Conservation (phyloP, 2,113 vertebrate species). For the Vulpes vulpes region DNA sequence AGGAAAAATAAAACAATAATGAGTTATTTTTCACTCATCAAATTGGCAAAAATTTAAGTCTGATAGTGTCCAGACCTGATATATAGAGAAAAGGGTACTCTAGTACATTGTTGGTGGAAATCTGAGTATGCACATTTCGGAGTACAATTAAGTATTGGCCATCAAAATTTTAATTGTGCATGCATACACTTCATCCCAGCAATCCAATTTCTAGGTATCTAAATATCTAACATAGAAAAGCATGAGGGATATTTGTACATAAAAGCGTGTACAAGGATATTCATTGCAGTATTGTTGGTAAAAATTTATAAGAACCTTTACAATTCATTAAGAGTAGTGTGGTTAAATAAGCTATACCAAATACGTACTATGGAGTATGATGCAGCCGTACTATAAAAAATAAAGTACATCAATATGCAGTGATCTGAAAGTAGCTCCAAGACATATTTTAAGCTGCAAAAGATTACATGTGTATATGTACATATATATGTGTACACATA, state of each 20-base stretch:
- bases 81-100: not conserved
- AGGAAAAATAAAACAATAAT: conserved; percentile 51
- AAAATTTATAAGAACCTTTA: conserved; percentile 8
- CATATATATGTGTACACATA: not conserved
- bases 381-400: not conserved
- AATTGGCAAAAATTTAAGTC: conserved; percentile 61
- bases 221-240: conserved; percentile 20
- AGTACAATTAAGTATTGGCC: not conserved
- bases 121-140: not conserved
- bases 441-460: conserved; percentile 1
- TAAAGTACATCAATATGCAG: not conserved
- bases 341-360: conserved; percentile 23
- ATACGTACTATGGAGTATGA: not conserved
- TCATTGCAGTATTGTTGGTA: not conserved
- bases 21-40: conserved; percentile 40
- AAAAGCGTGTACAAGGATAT: not conserved
- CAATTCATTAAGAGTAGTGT: not conserved
- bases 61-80: not conserved
- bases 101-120: not conserved
- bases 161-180: conserved; percentile 24
- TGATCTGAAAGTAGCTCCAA: not conserved
- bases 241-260: not conserved
- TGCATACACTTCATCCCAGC: not conserved
- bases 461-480: not conserved
- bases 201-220: conserved; percentile 15